Base-by-base conservation (phyloP, 2,888 invertebrate genomes). In the Drosophila testacea region DNA sequence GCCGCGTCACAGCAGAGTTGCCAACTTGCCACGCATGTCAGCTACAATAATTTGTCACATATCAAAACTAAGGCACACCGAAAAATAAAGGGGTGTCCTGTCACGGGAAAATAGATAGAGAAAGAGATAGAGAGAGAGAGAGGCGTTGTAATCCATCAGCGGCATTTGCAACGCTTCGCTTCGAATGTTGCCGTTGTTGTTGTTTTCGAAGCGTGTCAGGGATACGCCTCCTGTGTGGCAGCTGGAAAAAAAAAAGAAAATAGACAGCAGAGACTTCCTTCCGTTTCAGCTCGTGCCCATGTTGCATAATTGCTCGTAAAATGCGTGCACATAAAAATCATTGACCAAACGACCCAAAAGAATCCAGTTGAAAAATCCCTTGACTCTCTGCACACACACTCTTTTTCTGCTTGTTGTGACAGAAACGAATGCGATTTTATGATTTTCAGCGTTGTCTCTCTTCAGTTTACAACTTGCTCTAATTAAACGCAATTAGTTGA, bases 401-500 rank as follows among this genome's bases (percentile, higher is more conserved):
- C 13, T 38, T 34, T 47, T 42, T 22, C 9, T 1, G 4, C 3
- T 59, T 79, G 86, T 88, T 83, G 69, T 83, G 88, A 83, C 88
- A 85, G 69, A 62, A 47, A 6, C 50, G 74, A 61, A 65, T 68
- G 70, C 65, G 39, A 64, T 74, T 82, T 56, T 27, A 48, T 47
- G 52, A 48, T 61, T 68, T 73, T 73, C 16, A 16, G 16, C 16
- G 16, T 16, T 16, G 16, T 16, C 16, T 16, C 34, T 71, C 62
- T 81, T 67, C 47, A 50, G 66, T 71, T 79, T 74, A 79, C 81
- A 85, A 85, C 83, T 83, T 81, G 86, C 59, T 67, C 77, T 88
- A 83, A 83, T 83, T 83, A 83, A 83, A 83, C 75, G 88, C 88
- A 83, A 83, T 83, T 83, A 83, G 83, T 74, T 70, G 67, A 71